Evolutionary conservation across 2,888 invertebrate genomes (phyloP), one percentile per base, ranked within the genome.

Genomic region (Synanthedon formicaeformis): DNA sequence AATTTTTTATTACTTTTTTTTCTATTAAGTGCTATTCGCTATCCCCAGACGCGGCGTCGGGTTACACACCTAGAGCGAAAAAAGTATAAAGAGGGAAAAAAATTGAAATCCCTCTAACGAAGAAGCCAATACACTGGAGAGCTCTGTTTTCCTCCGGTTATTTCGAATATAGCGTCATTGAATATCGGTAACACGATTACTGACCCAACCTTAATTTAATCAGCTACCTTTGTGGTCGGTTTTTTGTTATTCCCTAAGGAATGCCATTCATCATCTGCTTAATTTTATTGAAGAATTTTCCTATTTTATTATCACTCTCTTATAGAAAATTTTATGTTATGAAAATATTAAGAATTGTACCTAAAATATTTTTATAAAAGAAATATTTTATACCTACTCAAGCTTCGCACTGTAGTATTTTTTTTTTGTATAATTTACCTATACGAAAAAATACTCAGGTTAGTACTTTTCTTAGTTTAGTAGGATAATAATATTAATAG

Each of bases 161-260:
- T 80, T 78, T 68, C 69, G 77, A 75, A 79, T 77, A 75, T 75
- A 78, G 71, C 67, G 71, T 80, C 84, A 81, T 86, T 84, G 78
- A 81, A 73, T 85, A 79, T 85, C 85, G 68, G 83, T 86, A 87
- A 87, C 78, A 71, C 73, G 82, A 87, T 87, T 86, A 87, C 81
- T 86, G 86, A 84, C 85, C 85, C 78, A 73, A 67, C 75, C 79
- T 77, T 86, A 87, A 87, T 85, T 84, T 77, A 73, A 86, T 87
- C 81, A 83, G 71, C 63, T 65, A 67, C 64, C 69, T 67, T 56
- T 64, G 69, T 74, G 71, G 77, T 59, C 76, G 72, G 65, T 71
- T 78, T 77, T 82, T 77, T 71, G 76, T 71, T 57, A 56, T 65
- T 69, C 66, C 65, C 65, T 69, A 73, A 62, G 54, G 55, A 45